A percentile compares a stretch with the other conserved stretches of the same genome.
phyloP scores from a whole-genome alignment of 2,113 vertebrate genomes.

The Heterotis niloticus region DNA sequence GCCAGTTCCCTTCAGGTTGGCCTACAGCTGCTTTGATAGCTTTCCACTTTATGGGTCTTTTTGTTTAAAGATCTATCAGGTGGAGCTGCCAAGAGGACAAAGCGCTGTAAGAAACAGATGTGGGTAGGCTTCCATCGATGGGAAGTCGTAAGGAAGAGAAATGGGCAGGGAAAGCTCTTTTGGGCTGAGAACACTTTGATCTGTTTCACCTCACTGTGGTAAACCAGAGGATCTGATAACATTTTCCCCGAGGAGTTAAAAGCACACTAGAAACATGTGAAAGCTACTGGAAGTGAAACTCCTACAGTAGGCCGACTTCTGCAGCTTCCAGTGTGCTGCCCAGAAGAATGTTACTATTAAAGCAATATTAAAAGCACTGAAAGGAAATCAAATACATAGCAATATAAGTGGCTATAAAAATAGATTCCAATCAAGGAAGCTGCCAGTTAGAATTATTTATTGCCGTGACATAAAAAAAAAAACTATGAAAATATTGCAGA shows the following conservation, averaged over 20 bases:
- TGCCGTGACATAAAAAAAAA: conserved; percentile 19
- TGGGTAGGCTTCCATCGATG: conserved; percentile 45
- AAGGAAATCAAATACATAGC: conserved; percentile 7
- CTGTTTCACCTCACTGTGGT: conserved; percentile 42
- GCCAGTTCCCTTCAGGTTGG: conserved; percentile 54
- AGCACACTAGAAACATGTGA: conserved; percentile 32
- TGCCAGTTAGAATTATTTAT: conserved; percentile 24
- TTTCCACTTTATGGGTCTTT: conserved; percentile 53
- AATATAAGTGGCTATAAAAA: conserved; percentile 11
- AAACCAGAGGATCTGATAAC: conserved; percentile 37
- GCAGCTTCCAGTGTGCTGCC: conserved; percentile 39
- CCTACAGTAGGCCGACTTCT: conserved; percentile 15
- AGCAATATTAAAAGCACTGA: conserved; percentile 32
- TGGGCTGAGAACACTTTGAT: conserved; percentile 49
- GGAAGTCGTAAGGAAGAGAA: conserved; percentile 45
- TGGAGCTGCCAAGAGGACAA: conserved; percentile 50
- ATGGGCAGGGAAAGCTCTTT: conserved; percentile 50
- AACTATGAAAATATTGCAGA: conserved; percentile 16
- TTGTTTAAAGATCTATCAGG: conserved; percentile 47
- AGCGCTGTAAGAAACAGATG: conserved; percentile 53
- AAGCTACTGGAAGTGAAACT: conserved; percentile 42
- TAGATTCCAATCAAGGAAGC: not conserved
- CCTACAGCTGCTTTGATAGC: conserved; percentile 54
- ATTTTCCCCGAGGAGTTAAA: conserved; percentile 34
- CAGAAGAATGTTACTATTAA: conserved; percentile 9